These are phyloP conservation scores for Pammene aurita DNA, from an alignment of 2,888 invertebrate genomes.

Conservation along the genomic window DNA sequence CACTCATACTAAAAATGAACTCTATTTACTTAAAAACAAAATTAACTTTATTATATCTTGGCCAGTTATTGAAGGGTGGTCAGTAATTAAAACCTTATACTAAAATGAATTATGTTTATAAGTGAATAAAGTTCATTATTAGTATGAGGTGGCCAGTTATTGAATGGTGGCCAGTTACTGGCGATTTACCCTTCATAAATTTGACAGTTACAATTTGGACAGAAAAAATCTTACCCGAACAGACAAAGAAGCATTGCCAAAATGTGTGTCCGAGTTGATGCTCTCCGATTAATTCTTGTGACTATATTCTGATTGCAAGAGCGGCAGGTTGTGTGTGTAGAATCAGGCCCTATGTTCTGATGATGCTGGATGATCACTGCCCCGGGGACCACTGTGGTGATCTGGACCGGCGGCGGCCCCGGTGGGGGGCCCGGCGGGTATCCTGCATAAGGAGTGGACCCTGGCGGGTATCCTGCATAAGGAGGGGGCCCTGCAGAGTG, in stretches of 20 bases:
- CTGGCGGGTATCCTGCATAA: conserved; percentile 9
- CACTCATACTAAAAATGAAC: too few species aligned
- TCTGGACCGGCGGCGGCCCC: not conserved
- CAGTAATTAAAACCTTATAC: too few species aligned
- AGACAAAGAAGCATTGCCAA: conserved; percentile 64
- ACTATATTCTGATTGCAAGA: conserved; percentile 59
- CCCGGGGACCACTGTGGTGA: conserved; percentile 15
- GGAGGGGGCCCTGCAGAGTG: conserved; percentile 31
- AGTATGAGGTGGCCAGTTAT: too few species aligned
- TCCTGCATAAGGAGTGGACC: conserved; percentile 21
- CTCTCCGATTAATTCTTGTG: conserved; percentile 55
- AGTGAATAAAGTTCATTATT: too few species aligned
- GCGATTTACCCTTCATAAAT: too few species aligned
- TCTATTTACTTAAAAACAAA: too few species aligned
- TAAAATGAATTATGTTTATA: too few species aligned
- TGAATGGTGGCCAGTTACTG: too few species aligned
- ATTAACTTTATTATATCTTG: too few species aligned
- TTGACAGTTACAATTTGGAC: too few species aligned
- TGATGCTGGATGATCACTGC: conserved; percentile 12
- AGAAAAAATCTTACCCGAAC: conserved; percentile 33
- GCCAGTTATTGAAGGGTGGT: too few species aligned
- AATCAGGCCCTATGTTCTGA: conserved; percentile 21
- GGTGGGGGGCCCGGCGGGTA: conserved; percentile 13
- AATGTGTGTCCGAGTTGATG: conserved; percentile 68
- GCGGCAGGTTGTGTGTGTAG: conserved; percentile 56